These are phyloP conservation scores for Puma concolor DNA, from an alignment of 2,113 vertebrate genomes.

Conservation along the genomic window DNA sequence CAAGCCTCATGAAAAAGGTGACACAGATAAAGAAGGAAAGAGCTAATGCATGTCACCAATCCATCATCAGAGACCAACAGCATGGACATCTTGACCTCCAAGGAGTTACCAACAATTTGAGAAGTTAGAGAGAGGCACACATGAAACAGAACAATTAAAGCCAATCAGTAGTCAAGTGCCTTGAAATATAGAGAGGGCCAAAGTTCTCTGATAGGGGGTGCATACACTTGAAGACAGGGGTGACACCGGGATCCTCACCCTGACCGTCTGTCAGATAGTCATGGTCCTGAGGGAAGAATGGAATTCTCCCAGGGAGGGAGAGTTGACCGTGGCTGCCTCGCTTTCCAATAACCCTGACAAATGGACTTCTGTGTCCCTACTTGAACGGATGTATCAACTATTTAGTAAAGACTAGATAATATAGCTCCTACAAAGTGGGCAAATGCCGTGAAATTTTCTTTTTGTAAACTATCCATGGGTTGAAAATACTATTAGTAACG, in stretches of 20 bases:
- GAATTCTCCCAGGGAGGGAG: neutral
- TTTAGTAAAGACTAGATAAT: neutral
- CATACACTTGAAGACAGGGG: neutral
- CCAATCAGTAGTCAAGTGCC: neutral
- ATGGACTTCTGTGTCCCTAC: neutral
- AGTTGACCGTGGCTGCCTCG: neutral
- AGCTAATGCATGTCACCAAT: neutral
- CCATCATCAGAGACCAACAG: neutral
- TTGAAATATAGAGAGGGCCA: neutral
- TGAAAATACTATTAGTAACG: neutral
- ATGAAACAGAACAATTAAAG: neutral
- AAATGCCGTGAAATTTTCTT: neutral
- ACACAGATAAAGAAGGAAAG: neutral
- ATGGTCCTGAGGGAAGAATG: neutral
- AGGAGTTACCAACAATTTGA: neutral
- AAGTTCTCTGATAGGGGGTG: neutral
- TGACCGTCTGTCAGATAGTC: neutral
- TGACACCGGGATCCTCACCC: neutral
- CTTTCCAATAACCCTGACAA: neutral
- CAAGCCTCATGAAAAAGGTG: neutral
- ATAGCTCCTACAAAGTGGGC: neutral
- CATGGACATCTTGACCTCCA: neutral
- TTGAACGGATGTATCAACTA: neutral
- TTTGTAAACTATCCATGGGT: neutral
- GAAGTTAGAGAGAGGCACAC: neutral